Conservation (phyloP, 2,113 vertebrate genomes). For the Nannospalax galili region DNA sequence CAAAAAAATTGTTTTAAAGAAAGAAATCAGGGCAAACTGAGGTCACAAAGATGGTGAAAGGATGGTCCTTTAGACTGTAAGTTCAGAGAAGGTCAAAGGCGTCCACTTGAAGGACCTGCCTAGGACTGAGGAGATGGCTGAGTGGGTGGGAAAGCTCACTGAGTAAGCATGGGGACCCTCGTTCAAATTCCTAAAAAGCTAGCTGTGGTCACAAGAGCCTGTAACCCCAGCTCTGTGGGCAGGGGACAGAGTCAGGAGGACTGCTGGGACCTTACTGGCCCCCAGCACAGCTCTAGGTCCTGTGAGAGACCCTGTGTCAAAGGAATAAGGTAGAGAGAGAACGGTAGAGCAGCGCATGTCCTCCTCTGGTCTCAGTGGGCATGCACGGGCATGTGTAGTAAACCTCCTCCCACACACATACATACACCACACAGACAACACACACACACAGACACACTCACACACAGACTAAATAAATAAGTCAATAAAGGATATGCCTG, state of each 20-base stretch:
- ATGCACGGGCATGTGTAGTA: too few relatives aligned
- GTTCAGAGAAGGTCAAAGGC: neutral
- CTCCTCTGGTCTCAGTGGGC: neutral
- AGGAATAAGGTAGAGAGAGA: neutral
- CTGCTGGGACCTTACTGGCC: too few relatives aligned
- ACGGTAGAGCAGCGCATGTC: neutral
- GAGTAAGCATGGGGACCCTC: neutral
- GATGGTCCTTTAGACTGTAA: neutral
- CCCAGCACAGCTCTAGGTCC: neutral
- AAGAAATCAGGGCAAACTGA: neutral
- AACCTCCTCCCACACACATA: neutral
- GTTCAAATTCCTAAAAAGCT: neutral
- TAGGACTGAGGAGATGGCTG: neutral
- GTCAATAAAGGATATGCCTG: neutral
- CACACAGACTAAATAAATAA: neutral
- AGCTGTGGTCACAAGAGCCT: neutral
- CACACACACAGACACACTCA: neutral
- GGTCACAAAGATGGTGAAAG: neutral
- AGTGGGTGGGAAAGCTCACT: too few relatives aligned
- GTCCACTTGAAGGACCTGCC: neutral
- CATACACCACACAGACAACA: neutral
- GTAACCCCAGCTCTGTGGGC: neutral
- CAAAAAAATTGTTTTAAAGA: neutral
- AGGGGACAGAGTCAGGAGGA: too few relatives aligned
- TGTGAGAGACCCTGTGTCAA: neutral